Conservation (phyloP, 2,888 invertebrate genomes). For the Cartodere bifasciata region DNA sequence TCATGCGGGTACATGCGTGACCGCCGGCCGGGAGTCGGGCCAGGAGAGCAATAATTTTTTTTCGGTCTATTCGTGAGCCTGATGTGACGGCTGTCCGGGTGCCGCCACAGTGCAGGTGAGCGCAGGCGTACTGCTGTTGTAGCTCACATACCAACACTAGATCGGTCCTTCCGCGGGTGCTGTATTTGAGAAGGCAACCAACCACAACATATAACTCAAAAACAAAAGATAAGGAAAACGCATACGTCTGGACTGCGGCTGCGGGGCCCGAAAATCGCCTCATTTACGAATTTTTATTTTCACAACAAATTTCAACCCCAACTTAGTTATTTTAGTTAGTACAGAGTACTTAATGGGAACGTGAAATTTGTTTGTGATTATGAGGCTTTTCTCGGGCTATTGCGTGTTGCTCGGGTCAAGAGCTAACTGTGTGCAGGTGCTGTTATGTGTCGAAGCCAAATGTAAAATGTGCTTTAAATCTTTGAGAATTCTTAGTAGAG, state of each 20-base stretch:
- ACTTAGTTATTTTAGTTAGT: too few species aligned
- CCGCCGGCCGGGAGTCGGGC: conserved; percentile 35
- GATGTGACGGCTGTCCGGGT: conserved; percentile 38
- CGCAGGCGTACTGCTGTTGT: conserved; percentile 40
- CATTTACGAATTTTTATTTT: too few species aligned
- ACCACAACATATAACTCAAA: conserved; percentile 30
- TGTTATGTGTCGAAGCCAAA: conserved; percentile 12
- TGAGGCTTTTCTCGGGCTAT: conserved; percentile 19
- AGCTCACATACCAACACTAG: conserved; percentile 34
- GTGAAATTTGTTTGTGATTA: too few species aligned
- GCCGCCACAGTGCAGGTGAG: conserved; percentile 40
- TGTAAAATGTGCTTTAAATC: not conserved
- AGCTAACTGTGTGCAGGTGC: conserved; percentile 29
- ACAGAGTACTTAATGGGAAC: too few species aligned
- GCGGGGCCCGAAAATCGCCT: conserved; percentile 24
- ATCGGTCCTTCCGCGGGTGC: conserved; percentile 71
- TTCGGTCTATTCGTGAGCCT: conserved; percentile 24
- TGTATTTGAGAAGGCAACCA: conserved; percentile 65
- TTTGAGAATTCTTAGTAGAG: not conserved
- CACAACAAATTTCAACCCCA: too few species aligned
- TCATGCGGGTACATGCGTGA: conserved; percentile 32
- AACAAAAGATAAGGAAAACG: conserved; percentile 16
- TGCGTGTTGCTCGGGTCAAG: conserved; percentile 29
- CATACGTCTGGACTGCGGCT: conserved; percentile 28
- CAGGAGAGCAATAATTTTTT: conserved; percentile 3